These are phyloP conservation scores for Dysmachus trigonus DNA, from an alignment of 2,888 invertebrate species.

Conservation along the genomic window DNA sequence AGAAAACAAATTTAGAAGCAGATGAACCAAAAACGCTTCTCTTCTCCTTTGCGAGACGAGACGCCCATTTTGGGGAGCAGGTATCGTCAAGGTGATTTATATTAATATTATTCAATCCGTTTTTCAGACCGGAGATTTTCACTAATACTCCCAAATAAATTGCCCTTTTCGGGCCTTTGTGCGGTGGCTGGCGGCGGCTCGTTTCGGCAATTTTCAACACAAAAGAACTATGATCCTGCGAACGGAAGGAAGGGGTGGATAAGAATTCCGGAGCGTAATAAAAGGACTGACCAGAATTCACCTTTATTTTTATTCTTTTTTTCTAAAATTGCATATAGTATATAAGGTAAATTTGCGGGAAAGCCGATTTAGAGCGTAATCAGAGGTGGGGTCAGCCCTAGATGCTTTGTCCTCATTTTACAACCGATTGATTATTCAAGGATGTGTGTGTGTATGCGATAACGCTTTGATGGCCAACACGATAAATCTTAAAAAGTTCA, in stretches of 20 bases:
- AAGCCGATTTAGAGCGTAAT: neutral
- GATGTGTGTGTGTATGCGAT: neutral
- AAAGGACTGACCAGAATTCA: neutral
- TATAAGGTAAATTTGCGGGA: neutral
- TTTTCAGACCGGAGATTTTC: neutral
- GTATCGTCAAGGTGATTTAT: conserved; percentile 16
- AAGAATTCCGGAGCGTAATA: neutral
- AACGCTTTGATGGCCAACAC: neutral
- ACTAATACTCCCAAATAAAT: conserved; percentile 16
- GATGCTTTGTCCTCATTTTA: neutral
- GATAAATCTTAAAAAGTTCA: neutral
- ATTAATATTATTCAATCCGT: conserved; percentile 30
- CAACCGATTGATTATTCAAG: neutral
- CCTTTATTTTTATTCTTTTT: neutral
- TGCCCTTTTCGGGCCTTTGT: conserved; percentile 6
- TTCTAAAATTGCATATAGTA: neutral
- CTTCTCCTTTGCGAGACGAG: neutral
- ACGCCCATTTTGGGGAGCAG: neutral
- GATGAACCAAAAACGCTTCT: neutral
- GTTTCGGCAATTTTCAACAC: neutral
- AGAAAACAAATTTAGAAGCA: neutral
- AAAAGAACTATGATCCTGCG: neutral
- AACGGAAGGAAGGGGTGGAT: neutral
- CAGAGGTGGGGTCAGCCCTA: neutral
- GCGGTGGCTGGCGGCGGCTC: neutral